Base-by-base conservation (phyloP, 2,797 vertebrate species). In the Pelodytes ibericus region DNA sequence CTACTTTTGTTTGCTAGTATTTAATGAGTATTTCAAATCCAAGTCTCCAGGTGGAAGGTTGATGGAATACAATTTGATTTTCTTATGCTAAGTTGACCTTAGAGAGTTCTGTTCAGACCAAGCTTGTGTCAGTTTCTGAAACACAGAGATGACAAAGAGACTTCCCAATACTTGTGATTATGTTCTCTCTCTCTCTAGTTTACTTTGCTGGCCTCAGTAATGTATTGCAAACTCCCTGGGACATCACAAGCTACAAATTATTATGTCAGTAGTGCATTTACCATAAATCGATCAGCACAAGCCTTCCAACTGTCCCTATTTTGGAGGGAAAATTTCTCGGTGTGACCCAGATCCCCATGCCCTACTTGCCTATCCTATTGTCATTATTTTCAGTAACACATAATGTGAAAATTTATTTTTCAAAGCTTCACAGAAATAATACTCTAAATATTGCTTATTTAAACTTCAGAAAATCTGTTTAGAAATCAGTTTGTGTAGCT, bases 21-120 rank as follows among this genome's bases (percentile, higher is more conserved):
- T 77, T 77, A 77, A 77, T 77, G 68, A 71, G 49, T 47, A 59
- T 71, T 77, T 77, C 51, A 77, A 71, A 70, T 71, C 59, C 60
- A 62, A 71, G 49, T 56, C 33, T 71, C 30, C 26, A 65, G 60
- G 69, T 65, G 33, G 36, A 70, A 71, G 22, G 58, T 71, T 76
- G 51, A 77, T 64, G 36, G 33, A 64, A 77, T 44, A 64, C 33
- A 71, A 71, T 77, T 71, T 57, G 49, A 58, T 77, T 71, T 62
- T 64, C 60, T 64, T 77, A 58, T 77, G 68, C 53, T 49, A 77
- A 65, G 58, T 63, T 71, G 51, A 65, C 60, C 75, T 71, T 47
- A 64, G 33, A 77, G 60, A 64, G 18, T 26, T 57, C 6, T 53
- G n/a, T n/a, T n/a, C 15, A 39, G 30, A 76, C 20, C n/a, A 61